phyloP scores from a whole-genome alignment of 2,113 vertebrate genomes.

The Tyto alba region DNA sequence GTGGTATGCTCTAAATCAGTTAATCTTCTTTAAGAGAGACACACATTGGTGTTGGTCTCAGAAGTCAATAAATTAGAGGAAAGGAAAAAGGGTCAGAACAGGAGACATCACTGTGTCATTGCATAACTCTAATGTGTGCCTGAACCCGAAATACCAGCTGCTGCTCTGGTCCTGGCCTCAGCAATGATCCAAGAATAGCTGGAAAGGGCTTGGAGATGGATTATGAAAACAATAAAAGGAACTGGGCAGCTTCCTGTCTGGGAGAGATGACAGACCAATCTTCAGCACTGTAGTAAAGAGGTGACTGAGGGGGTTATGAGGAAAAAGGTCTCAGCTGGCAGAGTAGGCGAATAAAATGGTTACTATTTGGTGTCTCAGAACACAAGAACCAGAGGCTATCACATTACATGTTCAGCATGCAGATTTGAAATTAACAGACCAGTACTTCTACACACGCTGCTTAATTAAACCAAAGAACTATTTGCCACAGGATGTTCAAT shows the following conservation, averaged over 20 bases:
- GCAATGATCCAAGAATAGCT: not conserved
- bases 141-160: not conserved
- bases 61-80: not conserved
- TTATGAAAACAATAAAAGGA: not conserved
- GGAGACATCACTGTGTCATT: not conserved
- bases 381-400: not conserved
- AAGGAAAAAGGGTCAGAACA: not conserved
- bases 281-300: not conserved
- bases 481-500: not conserved
- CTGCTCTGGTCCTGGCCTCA: not conserved
- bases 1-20: not conserved
- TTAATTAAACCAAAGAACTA: not conserved
- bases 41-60: not conserved
- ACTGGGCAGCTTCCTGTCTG: not conserved
- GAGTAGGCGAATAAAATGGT: not conserved
- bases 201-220: not conserved
- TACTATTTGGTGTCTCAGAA: not conserved
- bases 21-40: not conserved
- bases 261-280: not conserved
- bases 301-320: not conserved
- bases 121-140: not conserved
- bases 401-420: not conserved
- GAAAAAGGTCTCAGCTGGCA: not conserved
- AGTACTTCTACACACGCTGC: not conserved
- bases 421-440: not conserved